Evolutionary conservation across 1,140 invertebrate species (phyloP).

Genomic region (Halictus rubicundus): DNA sequence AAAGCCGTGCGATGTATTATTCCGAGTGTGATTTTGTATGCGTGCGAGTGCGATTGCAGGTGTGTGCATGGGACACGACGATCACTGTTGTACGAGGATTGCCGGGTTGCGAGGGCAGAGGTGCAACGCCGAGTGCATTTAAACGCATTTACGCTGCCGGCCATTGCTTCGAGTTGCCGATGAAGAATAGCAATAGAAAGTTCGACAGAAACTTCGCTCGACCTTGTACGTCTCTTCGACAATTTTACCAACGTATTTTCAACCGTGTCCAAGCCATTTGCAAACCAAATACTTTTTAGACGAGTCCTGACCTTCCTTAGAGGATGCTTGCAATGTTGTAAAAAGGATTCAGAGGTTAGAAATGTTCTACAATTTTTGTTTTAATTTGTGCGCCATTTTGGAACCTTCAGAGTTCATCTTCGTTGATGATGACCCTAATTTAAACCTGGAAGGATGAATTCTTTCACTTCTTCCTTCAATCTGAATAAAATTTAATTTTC

Average conservation of each 20-base stretch:
- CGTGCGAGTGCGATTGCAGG: neutral
- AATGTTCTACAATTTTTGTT: too few species aligned
- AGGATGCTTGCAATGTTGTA: too few species aligned
- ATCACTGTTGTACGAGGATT: slow-evolving; percentile 30
- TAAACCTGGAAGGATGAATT: too few species aligned
- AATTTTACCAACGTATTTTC: neutral
- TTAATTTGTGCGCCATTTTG: too few species aligned
- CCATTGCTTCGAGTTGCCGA: neutral
- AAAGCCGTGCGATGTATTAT: slow-evolving; percentile 48
- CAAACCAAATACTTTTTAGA: too few species aligned
- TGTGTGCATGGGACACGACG: slow-evolving; percentile 16
- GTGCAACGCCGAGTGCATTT: neutral
- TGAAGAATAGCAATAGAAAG: neutral
- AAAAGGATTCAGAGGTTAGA: too few species aligned
- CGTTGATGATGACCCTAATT: too few species aligned
- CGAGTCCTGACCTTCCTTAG: too few species aligned
- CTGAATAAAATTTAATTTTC: too few species aligned
- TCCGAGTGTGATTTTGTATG: slow-evolving; percentile 19
- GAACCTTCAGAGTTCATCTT: too few species aligned
- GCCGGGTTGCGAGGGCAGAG: slow-evolving; percentile 37
- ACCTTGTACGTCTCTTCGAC: neutral
- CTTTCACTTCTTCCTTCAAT: too few species aligned
- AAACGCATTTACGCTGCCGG: slow-evolving; percentile 1
- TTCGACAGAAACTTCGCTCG: neutral
- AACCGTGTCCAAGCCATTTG: neutral